A percentile compares a stretch with the other conserved stretches of the same genome.
These are phyloP conservation scores for Desoria tigrina DNA, from an alignment of 2,888 invertebrate species.

Conservation along the genomic window DNA sequence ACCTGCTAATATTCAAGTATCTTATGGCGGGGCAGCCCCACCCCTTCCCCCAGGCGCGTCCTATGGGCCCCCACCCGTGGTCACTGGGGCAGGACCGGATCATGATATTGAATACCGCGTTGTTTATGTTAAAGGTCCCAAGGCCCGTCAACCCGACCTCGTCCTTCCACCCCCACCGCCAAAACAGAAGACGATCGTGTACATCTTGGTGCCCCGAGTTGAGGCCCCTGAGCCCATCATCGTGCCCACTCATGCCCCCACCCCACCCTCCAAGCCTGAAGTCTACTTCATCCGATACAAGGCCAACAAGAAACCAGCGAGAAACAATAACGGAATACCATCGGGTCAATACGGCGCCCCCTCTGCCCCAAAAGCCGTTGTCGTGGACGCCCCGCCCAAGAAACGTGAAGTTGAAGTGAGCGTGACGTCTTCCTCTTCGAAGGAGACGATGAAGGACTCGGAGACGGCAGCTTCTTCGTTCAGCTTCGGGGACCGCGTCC, in stretches of 20 bases:
- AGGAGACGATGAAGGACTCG: background rate
- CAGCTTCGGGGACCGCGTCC: background rate
- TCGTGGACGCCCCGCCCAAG: constrained; percentile 32
- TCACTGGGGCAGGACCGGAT: constrained; percentile 46
- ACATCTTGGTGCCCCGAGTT: constrained; percentile 41
- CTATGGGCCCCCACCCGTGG: constrained; percentile 42
- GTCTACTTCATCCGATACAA: constrained; percentile 53
- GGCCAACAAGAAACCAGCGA: constrained; percentile 38
- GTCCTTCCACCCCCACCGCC: constrained; percentile 45
- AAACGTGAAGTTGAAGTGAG: constrained; percentile 4
- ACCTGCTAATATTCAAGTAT: constrained; percentile 36
- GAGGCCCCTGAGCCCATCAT: constrained; percentile 59
- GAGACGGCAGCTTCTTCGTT: background rate
- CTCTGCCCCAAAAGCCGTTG: constrained; percentile 38
- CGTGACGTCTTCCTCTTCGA: constrained; percentile 16
- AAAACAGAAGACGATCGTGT: constrained; percentile 46
- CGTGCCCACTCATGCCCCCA: constrained; percentile 74
- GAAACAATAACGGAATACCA: constrained; percentile 15
- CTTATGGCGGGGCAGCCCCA: constrained; percentile 45
- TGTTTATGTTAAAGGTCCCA: constrained; percentile 42
- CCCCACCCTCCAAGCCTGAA: constrained; percentile 83
- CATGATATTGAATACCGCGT: constrained; percentile 47
- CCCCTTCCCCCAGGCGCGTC: constrained; percentile 42
- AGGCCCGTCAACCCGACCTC: constrained; percentile 40
- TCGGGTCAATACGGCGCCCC: constrained; percentile 39